These are phyloP conservation scores for Lissocephala sabroskyi DNA, from an alignment of 2,888 invertebrate genomes.

Conservation along the genomic window DNA sequence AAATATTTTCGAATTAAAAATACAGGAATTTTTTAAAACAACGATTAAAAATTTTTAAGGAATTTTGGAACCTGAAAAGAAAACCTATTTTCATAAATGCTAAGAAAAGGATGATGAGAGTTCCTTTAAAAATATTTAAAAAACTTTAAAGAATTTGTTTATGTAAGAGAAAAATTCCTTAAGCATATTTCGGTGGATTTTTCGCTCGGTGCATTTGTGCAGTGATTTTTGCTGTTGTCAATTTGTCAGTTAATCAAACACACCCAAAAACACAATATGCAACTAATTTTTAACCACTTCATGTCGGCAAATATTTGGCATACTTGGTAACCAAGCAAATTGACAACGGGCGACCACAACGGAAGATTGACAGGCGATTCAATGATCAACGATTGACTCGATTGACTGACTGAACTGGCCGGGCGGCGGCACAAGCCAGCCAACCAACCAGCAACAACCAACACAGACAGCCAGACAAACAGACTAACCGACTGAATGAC, in stretches of 20 bases:
- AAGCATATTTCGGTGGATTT: background rate
- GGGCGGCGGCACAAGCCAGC: background rate
- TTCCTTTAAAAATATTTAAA: conserved; percentile 8
- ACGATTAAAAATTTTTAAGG: too few relatives aligned
- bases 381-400: conserved; percentile 1
- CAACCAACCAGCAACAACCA: background rate
- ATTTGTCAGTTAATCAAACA: conserved; percentile 37
- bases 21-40: too few relatives aligned
- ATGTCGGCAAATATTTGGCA: conserved; percentile 55
- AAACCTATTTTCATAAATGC: conserved; percentile 7
- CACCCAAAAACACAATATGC: conserved; percentile 25
- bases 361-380: conserved; percentile 39
- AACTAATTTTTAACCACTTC: conserved; percentile 32
- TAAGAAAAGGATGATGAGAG: conserved; percentile 5
- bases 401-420: conserved; percentile 14
- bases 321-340: conserved; percentile 44
- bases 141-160: background rate
- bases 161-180: background rate
- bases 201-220: too few relatives aligned
- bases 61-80: conserved; percentile 20
- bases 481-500: conserved; percentile 18
- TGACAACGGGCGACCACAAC: conserved; percentile 27
- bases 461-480: background rate
- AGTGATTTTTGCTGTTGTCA: too few relatives aligned
- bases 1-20: too few relatives aligned